Percentiles rank a stretch among this genome's conserved stretches.
phyloP scores from a whole-genome alignment of 2,888 invertebrate species.

The Pachliopta kotzebuea region DNA sequence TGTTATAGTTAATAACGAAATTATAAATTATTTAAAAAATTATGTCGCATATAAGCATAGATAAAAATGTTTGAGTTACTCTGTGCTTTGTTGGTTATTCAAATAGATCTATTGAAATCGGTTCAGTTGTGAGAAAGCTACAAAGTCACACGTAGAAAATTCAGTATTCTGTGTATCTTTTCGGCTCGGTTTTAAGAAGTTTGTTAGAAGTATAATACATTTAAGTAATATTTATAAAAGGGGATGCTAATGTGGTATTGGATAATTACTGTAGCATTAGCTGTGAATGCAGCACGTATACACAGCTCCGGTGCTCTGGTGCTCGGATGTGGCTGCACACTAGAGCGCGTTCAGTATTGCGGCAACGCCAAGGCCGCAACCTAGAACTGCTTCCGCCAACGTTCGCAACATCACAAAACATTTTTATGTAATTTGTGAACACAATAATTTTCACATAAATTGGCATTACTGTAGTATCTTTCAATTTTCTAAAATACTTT shows the following conservation, averaged over 20 bases:
- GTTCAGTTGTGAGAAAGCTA: too few species aligned
- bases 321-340: constrained; percentile 38
- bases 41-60: too few species aligned
- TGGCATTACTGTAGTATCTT: background rate
- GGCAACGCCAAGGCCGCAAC: constrained; percentile 63
- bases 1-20: too few species aligned
- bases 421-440: background rate
- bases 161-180: too few species aligned
- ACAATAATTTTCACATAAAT: background rate
- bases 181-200: too few species aligned
- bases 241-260: constrained; percentile 1
- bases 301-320: constrained; percentile 25
- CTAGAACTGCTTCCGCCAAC: constrained; percentile 62
- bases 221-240: too few species aligned
- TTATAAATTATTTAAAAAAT: too few species aligned
- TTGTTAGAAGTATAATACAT: too few species aligned
- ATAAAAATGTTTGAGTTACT: too few species aligned
- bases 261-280: constrained; percentile 7
- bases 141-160: too few species aligned
- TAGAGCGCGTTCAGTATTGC: constrained; percentile 38
- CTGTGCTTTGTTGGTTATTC: too few species aligned
- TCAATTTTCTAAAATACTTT: background rate
- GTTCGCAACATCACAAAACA: constrained; percentile 30
- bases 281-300: constrained; percentile 2
- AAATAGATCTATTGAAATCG: too few species aligned